phyloP scores from a whole-genome alignment of 1,140 invertebrate genomes.

The Thaumatotibia leucotreta region DNA sequence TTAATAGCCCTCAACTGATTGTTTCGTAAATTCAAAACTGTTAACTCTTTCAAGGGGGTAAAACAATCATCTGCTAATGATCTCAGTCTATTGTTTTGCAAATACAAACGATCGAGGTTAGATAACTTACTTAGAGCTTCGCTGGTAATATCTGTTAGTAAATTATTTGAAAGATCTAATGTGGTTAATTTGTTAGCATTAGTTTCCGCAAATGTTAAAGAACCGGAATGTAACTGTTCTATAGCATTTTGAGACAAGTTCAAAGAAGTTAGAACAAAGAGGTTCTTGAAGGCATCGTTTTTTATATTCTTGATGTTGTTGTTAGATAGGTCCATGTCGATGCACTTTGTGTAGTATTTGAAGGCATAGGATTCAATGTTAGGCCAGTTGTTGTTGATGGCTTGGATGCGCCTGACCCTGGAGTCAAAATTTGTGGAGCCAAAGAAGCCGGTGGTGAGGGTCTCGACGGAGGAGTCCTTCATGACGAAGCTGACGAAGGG shows the following conservation, averaged over 20 bases:
- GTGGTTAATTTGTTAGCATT: constrained; percentile 22
- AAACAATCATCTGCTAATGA: constrained; percentile 36
- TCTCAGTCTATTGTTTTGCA: constrained; percentile 41
- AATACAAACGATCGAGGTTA: constrained; percentile 30
- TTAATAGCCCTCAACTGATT: constrained; percentile 40
- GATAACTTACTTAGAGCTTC: constrained; percentile 17
- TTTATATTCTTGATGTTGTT: constrained; percentile 41
- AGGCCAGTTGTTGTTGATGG: constrained; percentile 34
- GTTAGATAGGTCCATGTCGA: constrained; percentile 34
- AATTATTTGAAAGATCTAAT: constrained; percentile 23
- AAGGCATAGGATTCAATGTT: constrained; percentile 32
- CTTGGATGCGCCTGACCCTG: constrained; percentile 39
- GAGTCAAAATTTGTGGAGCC: constrained; percentile 57
- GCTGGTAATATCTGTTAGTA: constrained; percentile 5
- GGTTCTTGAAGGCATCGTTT: constrained; percentile 35
- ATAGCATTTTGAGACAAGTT: constrained; percentile 50
- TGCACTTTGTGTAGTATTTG: constrained; percentile 41
- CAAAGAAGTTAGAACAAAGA: constrained; percentile 27
- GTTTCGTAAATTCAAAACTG: constrained; percentile 35
- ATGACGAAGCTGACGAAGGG: constrained; percentile 46
- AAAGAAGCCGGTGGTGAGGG: constrained; percentile 41
- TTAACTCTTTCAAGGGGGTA: constrained; percentile 32
- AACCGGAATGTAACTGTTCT: constrained; percentile 24
- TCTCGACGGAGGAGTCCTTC: constrained; percentile 20
- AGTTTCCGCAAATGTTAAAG: constrained; percentile 27